Conservation (phyloP, 2,888 invertebrate genomes). For the Erebia epiphron region DNA sequence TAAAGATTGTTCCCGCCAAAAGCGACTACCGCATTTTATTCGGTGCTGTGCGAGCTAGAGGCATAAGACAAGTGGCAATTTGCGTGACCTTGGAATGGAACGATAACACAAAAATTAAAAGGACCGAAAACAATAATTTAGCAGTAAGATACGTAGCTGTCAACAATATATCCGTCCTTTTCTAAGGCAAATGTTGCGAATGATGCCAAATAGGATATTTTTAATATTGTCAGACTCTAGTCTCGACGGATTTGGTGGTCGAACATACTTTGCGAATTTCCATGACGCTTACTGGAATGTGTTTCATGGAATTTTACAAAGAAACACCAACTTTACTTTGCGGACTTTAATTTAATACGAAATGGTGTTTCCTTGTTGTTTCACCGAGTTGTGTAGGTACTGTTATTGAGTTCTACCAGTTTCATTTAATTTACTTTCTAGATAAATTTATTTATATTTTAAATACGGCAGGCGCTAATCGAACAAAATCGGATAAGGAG, state of each 20-base stretch:
- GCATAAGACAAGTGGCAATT: background rate
- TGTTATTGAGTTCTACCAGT: too few species aligned
- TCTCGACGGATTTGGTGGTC: too few species aligned
- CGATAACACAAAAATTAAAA: conserved; percentile 4
- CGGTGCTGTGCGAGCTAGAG: background rate
- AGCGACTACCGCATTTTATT: background rate
- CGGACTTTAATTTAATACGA: background rate
- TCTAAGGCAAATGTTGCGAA: background rate
- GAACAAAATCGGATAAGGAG: too few species aligned
- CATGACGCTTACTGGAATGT: background rate
- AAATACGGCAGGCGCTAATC: too few species aligned
- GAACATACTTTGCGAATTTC: background rate
- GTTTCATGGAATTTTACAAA: background rate
- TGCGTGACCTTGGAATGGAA: background rate
- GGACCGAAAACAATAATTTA: conserved; percentile 3
- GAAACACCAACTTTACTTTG: background rate
- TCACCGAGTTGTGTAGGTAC: too few species aligned
- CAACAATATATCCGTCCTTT: background rate
- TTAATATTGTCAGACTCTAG: too few species aligned
- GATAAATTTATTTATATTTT: too few species aligned
- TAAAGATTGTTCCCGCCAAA: conserved; percentile 1
- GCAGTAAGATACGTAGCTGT: background rate
- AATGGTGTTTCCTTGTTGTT: background rate
- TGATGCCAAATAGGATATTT: too few species aligned
- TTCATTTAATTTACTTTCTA: too few species aligned